Evolutionary conservation across 2,797 vertebrate species (phyloP), one percentile per base, ranked within the genome.

Genomic region (Poecilia picta): DNA sequence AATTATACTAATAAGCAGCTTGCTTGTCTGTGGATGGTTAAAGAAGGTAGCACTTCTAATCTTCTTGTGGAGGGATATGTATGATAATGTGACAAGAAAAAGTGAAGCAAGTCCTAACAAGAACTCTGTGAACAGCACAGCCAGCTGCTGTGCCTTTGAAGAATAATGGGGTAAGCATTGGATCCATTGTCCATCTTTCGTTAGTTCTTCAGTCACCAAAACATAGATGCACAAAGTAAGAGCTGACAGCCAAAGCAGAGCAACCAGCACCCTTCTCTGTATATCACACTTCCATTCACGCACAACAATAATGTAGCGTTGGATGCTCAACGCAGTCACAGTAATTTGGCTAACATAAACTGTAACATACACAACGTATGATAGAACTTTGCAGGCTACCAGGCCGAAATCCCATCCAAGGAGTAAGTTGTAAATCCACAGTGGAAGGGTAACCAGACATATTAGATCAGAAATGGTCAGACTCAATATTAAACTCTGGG

Each of bases 371-470:
- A n/a, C n/a, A n/a, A n/a, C n/a, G n/a, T n/a, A n/a, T n/a, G n/a
- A n/a, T n/a, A n/a, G n/a, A n/a, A n/a, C n/a, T n/a, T 93, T 93
- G 73, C 94, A 95, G 16, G 72, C 18, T 0, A 7, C 68, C 12
- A 64, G 51, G 5, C 89, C 77, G 1, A 92, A 66, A 33, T 46
- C 78, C 93, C 92, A 94, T 25, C 23, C 28, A 4, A 83, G 23
- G 36, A 93, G 23, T 0, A 80, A 12, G 6, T 39, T 3, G 8
- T 92, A 90, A 80, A 93, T 91, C 93, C 89, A 93, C 20, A 90
- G 0, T 0, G 92, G 91, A 73, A 91, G n/a, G 18, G 70, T 74
- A 41, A 93, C 25, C 75, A 95, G 80, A 1, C 77, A 84, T 0
- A 94, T 28, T 31, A 94, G 77, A 46, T 95, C 94, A n/a, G n/a